A percentile compares a stretch with the other conserved stretches of the same genome.
Evolutionary conservation across 2,797 vertebrate species (phyloP).

Genomic region (Alcedo atthis): DNA sequence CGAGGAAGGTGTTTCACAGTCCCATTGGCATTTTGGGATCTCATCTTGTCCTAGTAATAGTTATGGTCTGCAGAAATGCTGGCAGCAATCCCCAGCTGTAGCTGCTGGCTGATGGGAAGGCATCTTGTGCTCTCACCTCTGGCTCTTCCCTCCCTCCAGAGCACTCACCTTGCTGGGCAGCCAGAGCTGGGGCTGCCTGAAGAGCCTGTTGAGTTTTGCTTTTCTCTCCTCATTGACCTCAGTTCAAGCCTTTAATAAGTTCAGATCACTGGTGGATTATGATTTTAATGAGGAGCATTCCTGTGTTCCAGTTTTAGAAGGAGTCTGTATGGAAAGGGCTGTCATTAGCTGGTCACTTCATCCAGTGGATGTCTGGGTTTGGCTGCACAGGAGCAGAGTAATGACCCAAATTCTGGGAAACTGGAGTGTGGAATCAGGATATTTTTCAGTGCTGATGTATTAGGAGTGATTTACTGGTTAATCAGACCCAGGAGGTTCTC

Average conservation of each 20-base stretch:
- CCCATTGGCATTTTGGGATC: fast-evolving
- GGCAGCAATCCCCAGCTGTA: fast-evolving
- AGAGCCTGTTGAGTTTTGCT: background rate
- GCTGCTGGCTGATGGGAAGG: background rate
- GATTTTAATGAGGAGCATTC: background rate
- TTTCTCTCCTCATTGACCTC: background rate
- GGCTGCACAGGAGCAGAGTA: background rate
- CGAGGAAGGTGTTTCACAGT: background rate
- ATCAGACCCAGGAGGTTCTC: background rate
- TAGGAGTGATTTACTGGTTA: background rate
- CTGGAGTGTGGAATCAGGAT: background rate
- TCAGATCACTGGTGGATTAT: background rate
- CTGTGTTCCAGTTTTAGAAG: background rate
- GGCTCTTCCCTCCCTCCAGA: fast-evolving
- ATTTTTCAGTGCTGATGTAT: background rate
- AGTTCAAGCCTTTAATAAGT: background rate
- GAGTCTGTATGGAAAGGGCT: background rate
- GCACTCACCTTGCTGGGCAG: background rate
- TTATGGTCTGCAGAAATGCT: background rate
- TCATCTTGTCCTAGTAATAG: background rate
- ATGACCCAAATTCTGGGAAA: background rate
- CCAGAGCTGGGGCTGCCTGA: background rate
- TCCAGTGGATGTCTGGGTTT: background rate
- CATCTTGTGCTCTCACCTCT: background rate
- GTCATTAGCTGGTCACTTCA: background rate